phyloP scores from a whole-genome alignment of 2,113 vertebrate genomes.

The Panthera leo region DNA sequence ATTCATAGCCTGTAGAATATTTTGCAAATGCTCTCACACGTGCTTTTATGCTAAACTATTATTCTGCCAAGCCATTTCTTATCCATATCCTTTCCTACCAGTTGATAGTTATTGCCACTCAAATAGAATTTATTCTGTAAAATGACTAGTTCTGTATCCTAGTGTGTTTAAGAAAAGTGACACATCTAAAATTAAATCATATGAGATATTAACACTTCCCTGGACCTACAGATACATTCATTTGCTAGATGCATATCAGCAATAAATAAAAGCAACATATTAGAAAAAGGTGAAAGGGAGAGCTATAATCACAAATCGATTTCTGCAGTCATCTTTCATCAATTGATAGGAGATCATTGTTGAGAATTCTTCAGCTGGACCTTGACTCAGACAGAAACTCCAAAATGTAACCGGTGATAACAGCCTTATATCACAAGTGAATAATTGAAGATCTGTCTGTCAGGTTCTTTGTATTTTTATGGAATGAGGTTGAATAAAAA shows the following conservation, averaged over 20 bases:
- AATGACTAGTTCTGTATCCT: constrained; percentile 32
- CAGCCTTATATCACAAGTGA: not conserved
- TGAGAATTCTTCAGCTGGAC: not conserved
- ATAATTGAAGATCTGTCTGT: not conserved
- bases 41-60: constrained; percentile 47
- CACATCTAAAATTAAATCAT: constrained; percentile 51
- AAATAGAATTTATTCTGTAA: constrained; percentile 48
- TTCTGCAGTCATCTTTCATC: not conserved
- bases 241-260: not conserved
- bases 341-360: not conserved
- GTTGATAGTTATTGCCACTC: constrained; percentile 31
- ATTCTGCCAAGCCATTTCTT: constrained; percentile 31
- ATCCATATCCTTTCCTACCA: constrained; percentile 10
- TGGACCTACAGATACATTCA: not conserved
- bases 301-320: not conserved
- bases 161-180: constrained; percentile 50
- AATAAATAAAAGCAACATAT: constrained; percentile 41
- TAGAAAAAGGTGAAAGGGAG: not conserved
- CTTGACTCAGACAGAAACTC: not conserved
- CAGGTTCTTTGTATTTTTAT: not conserved
- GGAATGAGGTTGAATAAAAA: not conserved
- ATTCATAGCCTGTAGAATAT: not conserved
- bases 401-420: not conserved
- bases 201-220: constrained; percentile 40
- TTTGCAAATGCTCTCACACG: not conserved